These are phyloP conservation scores for Urocolius indicus DNA, from an alignment of 2,113 vertebrate species.

Conservation along the genomic window DNA sequence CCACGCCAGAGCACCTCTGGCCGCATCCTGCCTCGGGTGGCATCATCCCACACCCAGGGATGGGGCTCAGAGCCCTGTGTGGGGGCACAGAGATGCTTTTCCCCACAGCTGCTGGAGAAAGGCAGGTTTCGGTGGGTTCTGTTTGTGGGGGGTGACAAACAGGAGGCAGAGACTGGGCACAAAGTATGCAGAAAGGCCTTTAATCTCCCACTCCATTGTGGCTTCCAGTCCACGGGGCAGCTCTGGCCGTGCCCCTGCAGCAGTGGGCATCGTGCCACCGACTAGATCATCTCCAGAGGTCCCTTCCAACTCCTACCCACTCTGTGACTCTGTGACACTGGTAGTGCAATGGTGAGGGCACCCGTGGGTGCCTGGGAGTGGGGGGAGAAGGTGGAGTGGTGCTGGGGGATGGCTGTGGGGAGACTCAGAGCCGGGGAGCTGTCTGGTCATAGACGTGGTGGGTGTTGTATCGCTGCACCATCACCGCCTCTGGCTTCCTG, in stretches of 20 bases:
- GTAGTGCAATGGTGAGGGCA: not conserved
- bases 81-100: rapidly evolving
- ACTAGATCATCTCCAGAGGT: no score
- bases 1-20: not conserved
- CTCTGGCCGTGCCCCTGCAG: not conserved
- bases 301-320: no score
- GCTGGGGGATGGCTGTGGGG: not conserved
- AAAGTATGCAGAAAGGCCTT: not conserved
- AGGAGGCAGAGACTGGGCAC: not conserved
- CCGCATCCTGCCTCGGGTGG: rapidly evolving
- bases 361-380: not conserved
- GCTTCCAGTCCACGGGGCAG: not conserved
- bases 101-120: rapidly evolving
- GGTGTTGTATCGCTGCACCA: slow-evolving; percentile 48
- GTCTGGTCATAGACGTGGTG: slow-evolving; percentile 46
- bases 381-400: not conserved
- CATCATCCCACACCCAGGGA: not conserved
- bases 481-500: not conserved
- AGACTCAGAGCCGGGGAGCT: not conserved
- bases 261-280: rapidly evolving
- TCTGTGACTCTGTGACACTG: no score
- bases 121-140: rapidly evolving
- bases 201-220: not conserved
- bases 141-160: rapidly evolving
- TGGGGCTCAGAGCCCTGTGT: rapidly evolving